phyloP scores from a whole-genome alignment of 37 sponge, comb jelly and placozoan genomes.

The Cliona cf. orientalis region DNA sequence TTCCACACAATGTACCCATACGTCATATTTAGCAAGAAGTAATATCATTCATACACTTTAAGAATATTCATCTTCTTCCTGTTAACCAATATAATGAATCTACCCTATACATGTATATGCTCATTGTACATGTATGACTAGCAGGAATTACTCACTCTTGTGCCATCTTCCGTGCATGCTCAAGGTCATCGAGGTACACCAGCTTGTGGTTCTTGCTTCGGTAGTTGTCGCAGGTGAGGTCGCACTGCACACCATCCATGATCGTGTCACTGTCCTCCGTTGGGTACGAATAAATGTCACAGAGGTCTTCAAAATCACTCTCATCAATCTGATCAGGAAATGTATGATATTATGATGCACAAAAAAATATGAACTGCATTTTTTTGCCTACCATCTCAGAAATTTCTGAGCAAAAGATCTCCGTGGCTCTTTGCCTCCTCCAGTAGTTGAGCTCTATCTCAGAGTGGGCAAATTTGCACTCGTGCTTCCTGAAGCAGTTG shows the following conservation, averaged over 20 bases:
- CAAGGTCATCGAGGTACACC: slow-evolving; percentile 18
- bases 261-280: not conserved
- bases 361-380: not conserved
- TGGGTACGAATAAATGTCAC: not conserved
- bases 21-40: too few relatives aligned
- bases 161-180: slow-evolving; percentile 8
- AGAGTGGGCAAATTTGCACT: not conserved
- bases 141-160: slow-evolving; percentile 3
- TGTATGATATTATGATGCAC: not conserved
- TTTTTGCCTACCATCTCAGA: not conserved
- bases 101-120: too few relatives aligned
- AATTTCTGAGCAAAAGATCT: not conserved
- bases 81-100: too few relatives aligned
- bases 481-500: not conserved
- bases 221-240: not conserved
- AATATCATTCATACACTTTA: too few relatives aligned
- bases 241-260: not conserved
- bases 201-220: slow-evolving; percentile 6
- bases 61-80: too few relatives aligned
- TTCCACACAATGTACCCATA: not conserved
- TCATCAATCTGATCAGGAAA: not conserved
- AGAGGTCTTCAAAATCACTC: not conserved
- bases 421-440: not conserved
- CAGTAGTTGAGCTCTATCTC: not conserved
- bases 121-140: not conserved